These are phyloP conservation scores for Drosophila stalkeri DNA, from an alignment of 2,888 invertebrate genomes.

Conservation along the genomic window DNA sequence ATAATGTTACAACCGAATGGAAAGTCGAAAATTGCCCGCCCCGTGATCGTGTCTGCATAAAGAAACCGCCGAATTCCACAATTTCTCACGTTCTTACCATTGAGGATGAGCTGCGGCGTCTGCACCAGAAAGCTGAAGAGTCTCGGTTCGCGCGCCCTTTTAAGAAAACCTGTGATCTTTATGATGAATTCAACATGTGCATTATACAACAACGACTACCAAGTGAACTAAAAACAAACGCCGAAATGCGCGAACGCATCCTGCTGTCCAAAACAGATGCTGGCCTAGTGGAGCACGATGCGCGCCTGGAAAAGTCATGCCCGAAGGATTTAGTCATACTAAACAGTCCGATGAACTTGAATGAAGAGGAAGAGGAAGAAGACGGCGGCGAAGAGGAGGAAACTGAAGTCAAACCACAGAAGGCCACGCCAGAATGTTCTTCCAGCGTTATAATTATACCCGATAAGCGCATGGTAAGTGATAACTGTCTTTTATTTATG, in stretches of 20 bases:
- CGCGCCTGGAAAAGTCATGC: slow-evolving; percentile 43
- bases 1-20: slow-evolving; percentile 66
- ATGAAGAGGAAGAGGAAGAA: slow-evolving; percentile 54
- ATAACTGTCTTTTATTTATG: slow-evolving; percentile 25
- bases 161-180: slow-evolving; percentile 63
- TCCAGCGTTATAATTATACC: slow-evolving; percentile 72
- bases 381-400: slow-evolving; percentile 53
- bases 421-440: slow-evolving; percentile 77
- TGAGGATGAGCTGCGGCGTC: slow-evolving; percentile 77
- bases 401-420: slow-evolving; percentile 58
- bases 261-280: slow-evolving; percentile 53
- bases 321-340: slow-evolving; percentile 68
- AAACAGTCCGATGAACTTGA: slow-evolving; percentile 68
- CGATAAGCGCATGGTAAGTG: slow-evolving; percentile 78
- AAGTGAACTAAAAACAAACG: slow-evolving; percentile 65
- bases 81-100: slow-evolving; percentile 78
- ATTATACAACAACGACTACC: slow-evolving; percentile 72
- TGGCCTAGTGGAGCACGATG: slow-evolving; percentile 67
- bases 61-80: slow-evolving; percentile 59
- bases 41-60: slow-evolving; percentile 63
- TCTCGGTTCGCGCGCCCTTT: slow-evolving; percentile 68
- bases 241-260: slow-evolving; percentile 70
- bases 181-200: slow-evolving; percentile 71
- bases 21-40: slow-evolving; percentile 61
- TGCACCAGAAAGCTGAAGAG: slow-evolving; percentile 73